Base-by-base conservation (phyloP, 2,113 vertebrate species). In the Psophia crepitans region DNA sequence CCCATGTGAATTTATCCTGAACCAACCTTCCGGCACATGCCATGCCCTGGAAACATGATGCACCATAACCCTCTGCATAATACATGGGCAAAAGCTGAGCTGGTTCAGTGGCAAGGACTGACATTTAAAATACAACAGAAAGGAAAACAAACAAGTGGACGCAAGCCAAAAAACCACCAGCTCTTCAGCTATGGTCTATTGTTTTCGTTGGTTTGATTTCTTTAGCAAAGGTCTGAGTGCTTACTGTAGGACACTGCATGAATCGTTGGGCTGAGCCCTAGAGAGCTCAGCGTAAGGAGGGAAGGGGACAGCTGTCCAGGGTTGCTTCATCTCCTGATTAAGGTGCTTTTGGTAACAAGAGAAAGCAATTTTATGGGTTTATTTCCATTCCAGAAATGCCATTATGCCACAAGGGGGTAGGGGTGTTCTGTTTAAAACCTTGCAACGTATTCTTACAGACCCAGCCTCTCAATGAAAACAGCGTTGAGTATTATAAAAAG, bases 321-420 rank as follows among this genome's bases (percentile, higher is more conserved):
- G 46, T 8, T 69, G 11, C 35, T 96, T 92, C 48, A 22, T 91
- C 54, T 87, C 60, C 63, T 91, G 61, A 63, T 90, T 86, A 82
- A 95, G 84, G 75, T 92, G 19, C 13, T 93, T 95, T 84, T 69
- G 71, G 66, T 91, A 84, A 84, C 39, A 86, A 81, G 43, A 60
- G 51, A 71, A 75, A 95, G 37, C 17, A 91, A n/a, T 83, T 96
- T 68, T 87, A 87, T 3, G 23, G 54, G 49, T 91, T 95, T 79
- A 92, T 96, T 95, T 95, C 93, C 84, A 63, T 89, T 97, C 97
- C 88, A 91, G 44, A 96, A 97, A 89, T 96, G 85, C 46, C 94
- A 95, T 94, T 96, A 79, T 96, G 86, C 98, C 98, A 98, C 98
- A 98, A 98, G 98, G 98, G 98, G 98, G 98, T 98, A 98, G 96